Base-by-base conservation (phyloP, 2,888 invertebrate species). In the Drosophila barbarae region DNA sequence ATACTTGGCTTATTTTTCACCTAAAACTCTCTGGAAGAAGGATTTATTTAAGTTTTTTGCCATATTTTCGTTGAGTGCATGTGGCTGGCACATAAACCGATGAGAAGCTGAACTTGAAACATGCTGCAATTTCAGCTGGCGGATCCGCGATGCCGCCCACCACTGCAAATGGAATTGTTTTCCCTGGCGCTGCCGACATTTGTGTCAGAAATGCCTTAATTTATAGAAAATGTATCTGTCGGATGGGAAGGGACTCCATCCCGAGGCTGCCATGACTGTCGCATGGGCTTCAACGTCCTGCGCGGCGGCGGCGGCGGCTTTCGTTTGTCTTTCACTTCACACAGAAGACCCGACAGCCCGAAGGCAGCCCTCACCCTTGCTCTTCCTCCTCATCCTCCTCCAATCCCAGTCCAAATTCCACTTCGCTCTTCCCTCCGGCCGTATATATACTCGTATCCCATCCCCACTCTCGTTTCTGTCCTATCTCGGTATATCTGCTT, bases 201-300 rank as follows among this genome's bases (percentile, higher is more conserved):
- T 69, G 69, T 69, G 69, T 71, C 69, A 69, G 69, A 69, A 69
- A 64, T 56, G 57, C 65, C 68, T 72, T 73, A 76, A 84, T 79
- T 84, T 83, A 82, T 84, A 76, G 85, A 73, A 76, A 82, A 79
- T 76, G 74, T 82, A 72, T 76, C 76, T 67, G 66, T 42, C 34
- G 42, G 41, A 42, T 36, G 34, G 49, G 60, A 41, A 42, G 32
- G 35, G 55, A 36, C 71, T 51, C 54, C 59, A 42, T 67, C 51
- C 42, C 36, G 28, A 36, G 44, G 44, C 69, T 47, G 56, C 53
- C 49, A 49, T 26, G 71, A 38, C 50, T 69, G 69, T 69, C 69
- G 71, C 69, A 70, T 52, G 65, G 61, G 70, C 38, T 54, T 68
- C 68, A 69, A 32, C 54, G 53, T 54, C 36, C 54, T 55, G 55